These are phyloP conservation scores for Thunnus thynnus DNA, from an alignment of 2,113 vertebrate genomes.

Conservation along the genomic window DNA sequence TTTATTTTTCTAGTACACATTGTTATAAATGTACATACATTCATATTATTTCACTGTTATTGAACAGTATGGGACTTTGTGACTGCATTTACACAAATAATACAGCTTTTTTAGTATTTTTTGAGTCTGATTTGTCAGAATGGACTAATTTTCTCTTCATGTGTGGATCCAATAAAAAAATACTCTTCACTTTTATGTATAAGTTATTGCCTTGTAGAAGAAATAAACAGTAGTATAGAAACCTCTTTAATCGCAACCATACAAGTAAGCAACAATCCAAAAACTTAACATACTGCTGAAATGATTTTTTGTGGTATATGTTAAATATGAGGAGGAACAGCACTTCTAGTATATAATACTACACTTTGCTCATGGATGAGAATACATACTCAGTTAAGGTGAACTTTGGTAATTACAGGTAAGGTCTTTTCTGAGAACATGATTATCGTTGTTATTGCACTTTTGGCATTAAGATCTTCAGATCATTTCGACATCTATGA, in stretches of 20 bases:
- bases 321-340: not conserved
- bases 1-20: conserved; percentile 22
- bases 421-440: conserved; percentile 17
- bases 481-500: conserved; percentile 44
- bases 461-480: conserved; percentile 29
- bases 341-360: too few species aligned
- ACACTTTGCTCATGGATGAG: too few species aligned
- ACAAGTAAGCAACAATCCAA: too few species aligned
- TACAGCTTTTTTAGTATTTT: not conserved
- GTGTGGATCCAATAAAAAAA: not conserved
- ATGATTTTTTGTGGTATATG: not conserved
- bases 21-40: conserved; percentile 49
- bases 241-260: not conserved
- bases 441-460: conserved; percentile 51
- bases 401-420: not conserved
- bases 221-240: not conserved
- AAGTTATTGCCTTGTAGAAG: not conserved
- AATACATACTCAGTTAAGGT: too few species aligned
- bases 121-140: not conserved
- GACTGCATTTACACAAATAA: not conserved
- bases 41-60: conserved; percentile 8
- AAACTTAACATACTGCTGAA: not conserved
- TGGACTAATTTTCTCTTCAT: too few species aligned
- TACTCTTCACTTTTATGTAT: not conserved
- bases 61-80: not conserved